A percentile compares a stretch with the other conserved stretches of the same genome.
phyloP scores from a whole-genome alignment of 92 coral and sea anemone genomes.

The Chrysogorgia sp. region DNA sequence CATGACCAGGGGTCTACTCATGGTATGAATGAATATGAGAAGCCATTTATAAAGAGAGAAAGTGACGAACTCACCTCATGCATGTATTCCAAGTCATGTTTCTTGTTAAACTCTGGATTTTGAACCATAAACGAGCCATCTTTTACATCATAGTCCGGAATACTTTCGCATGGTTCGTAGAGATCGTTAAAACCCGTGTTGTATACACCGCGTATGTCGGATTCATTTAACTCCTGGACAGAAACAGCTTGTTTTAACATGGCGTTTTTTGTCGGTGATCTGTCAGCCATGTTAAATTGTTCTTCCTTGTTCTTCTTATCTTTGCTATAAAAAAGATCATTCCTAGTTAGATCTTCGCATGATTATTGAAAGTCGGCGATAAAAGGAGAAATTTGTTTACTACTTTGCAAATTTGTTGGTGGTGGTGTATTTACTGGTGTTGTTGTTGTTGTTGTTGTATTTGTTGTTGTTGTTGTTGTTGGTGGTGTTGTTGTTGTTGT shows the following conservation, averaged over 20 bases:
- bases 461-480: too few relatives aligned
- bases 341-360: too few relatives aligned
- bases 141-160: not conserved
- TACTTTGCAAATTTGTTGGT: too few relatives aligned
- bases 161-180: not conserved
- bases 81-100: slow-evolving; percentile 12
- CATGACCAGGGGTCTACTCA: too few relatives aligned
- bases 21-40: too few relatives aligned
- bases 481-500: too few relatives aligned
- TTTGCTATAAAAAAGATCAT: not conserved
- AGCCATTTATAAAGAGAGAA: too few relatives aligned
- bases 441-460: too few relatives aligned
- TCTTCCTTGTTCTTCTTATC: not conserved
- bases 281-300: slow-evolving; percentile 22
- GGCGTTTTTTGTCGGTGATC: slow-evolving; percentile 20
- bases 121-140: slow-evolving; percentile 20
- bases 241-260: slow-evolving; percentile 15
- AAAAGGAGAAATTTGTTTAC: too few relatives aligned
- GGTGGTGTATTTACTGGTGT: too few relatives aligned
- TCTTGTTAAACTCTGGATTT: slow-evolving; percentile 21
- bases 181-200: slow-evolving; percentile 3
- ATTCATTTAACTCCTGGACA: slow-evolving; percentile 22
- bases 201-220: slow-evolving; percentile 25
- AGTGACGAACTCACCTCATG: not conserved
- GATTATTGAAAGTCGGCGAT: too few relatives aligned